These are phyloP conservation scores for Gymnocypris eckloni DNA, from an alignment of 2,797 vertebrate species.

Conservation along the genomic window DNA sequence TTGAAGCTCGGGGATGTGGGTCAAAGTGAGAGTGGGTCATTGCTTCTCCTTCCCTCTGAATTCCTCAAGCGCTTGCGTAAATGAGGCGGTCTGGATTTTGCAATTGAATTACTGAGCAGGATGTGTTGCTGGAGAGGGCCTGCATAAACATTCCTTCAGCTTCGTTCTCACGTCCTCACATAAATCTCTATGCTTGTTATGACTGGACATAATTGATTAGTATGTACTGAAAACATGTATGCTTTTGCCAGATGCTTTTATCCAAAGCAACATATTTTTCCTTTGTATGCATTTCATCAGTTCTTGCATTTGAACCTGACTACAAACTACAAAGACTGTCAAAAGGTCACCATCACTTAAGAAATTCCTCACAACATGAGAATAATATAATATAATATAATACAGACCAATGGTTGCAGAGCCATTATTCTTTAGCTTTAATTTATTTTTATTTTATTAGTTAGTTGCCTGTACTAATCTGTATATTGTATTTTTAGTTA, in stretches of 20 bases:
- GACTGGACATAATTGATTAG: neutral
- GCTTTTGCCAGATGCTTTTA: neutral
- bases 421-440: neutral
- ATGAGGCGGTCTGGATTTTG: conserved; percentile 70
- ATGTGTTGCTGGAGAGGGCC: conserved; percentile 14
- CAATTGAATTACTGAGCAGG: conserved; percentile 64
- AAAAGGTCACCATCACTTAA: neutral
- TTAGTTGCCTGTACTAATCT: too few relatives aligned
- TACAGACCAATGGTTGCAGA: neutral
- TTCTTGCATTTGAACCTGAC: neutral
- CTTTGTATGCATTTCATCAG: neutral
- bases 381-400: neutral
- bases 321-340: neutral
- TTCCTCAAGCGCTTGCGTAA: conserved; percentile 75
- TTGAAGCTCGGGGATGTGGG: conserved; percentile 71
- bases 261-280: neutral
- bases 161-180: conserved; percentile 37
- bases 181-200: conserved; percentile 4
- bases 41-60: conserved; percentile 69
- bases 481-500: too few relatives aligned
- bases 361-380: neutral
- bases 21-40: conserved; percentile 74
- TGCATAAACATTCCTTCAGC: conserved; percentile 37
- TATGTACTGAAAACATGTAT: neutral
- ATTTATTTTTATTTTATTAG: neutral